Conservation (phyloP, 2,888 invertebrate genomes). For the Leptopilina drosophilae region DNA sequence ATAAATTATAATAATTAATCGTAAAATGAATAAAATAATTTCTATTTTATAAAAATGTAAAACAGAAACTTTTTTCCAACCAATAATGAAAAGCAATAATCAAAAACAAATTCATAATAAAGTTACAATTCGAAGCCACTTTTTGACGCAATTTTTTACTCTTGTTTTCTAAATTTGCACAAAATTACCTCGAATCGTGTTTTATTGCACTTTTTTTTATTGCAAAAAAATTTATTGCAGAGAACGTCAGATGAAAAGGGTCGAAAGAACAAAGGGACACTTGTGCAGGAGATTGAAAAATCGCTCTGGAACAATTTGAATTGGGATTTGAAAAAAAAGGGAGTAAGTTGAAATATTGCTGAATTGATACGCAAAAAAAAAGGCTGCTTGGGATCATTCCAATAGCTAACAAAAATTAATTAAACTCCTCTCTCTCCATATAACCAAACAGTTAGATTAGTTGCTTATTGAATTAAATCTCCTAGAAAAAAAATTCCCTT, state of each 20-base stretch:
- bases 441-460: background rate
- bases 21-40: background rate
- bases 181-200: background rate
- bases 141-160: no score
- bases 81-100: background rate
- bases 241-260: background rate
- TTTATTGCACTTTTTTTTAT: slow-evolving; percentile 2
- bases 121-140: background rate
- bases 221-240: background rate
- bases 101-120: background rate
- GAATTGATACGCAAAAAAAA: background rate
- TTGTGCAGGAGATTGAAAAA: slow-evolving; percentile 8
- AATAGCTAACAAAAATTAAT: background rate
- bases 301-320: background rate
- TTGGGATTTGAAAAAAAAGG: background rate
- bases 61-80: background rate
- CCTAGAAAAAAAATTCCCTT: no score
- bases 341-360: slow-evolving; percentile 3
- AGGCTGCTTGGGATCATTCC: background rate
- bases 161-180: background rate
- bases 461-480: no score
- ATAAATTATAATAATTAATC: no score
- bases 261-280: background rate
- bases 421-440: background rate
- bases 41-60: background rate